Evolutionary conservation across 1,140 invertebrate genomes (phyloP).

Genomic region (Aporrectodea caliginosa): DNA sequence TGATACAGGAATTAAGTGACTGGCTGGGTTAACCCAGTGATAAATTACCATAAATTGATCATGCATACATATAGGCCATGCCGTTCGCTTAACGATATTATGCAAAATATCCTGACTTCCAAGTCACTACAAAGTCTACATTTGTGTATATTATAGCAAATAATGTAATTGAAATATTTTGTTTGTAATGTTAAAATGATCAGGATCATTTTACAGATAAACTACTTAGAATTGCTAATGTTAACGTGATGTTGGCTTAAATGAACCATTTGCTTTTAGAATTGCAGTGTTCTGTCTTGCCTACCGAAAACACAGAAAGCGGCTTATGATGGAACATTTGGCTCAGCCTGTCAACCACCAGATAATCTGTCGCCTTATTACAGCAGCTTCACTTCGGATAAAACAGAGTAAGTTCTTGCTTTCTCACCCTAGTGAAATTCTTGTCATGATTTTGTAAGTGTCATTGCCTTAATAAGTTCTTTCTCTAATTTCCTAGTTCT

Average conservation of each 20-base stretch:
- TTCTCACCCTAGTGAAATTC: no score
- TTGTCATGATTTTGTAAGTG: no score
- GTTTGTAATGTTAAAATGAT: background rate
- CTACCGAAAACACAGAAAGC: slow-evolving; percentile 1
- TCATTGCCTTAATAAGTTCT: no score
- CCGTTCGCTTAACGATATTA: no score
- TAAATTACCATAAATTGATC: no score
- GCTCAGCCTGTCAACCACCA: background rate
- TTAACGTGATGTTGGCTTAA: background rate
- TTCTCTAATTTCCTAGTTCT: no score
- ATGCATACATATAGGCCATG: no score
- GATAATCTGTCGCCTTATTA: background rate
- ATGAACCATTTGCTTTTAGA: background rate
- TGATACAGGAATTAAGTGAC: no score
- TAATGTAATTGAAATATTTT: slow-evolving; percentile 34
- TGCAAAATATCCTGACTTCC: no score
- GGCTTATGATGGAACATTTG: background rate
- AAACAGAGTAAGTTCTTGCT: background rate
- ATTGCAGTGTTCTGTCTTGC: background rate
- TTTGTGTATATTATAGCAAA: no score
- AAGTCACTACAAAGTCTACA: no score
- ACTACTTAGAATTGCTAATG: background rate
- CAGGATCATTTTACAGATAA: background rate
- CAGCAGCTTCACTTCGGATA: background rate
- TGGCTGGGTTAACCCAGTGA: no score